Evolutionary conservation across 2,888 invertebrate genomes (phyloP).

Genomic region (Drosophila hamatofila): DNA sequence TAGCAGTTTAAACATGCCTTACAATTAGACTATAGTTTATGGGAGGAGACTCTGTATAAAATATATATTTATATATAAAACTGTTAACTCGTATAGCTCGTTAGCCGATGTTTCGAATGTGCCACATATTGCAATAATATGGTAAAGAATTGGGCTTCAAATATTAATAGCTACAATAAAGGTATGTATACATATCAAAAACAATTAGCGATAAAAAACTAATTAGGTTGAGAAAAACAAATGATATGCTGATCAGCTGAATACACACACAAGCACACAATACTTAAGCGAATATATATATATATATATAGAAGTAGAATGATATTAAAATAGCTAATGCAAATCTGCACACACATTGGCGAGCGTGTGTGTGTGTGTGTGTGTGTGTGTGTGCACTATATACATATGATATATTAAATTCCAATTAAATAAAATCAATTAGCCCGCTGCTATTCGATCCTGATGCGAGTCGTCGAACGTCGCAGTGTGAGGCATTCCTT

Average conservation of each 20-base stretch:
- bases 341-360: background rate
- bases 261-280: constrained; percentile 16
- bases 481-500: constrained; percentile 84
- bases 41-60: constrained; percentile 70
- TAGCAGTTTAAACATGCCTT: constrained; percentile 54
- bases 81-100: constrained; percentile 41
- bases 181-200: constrained; percentile 14
- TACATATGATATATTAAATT: constrained; percentile 40
- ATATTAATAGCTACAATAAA: constrained; percentile 12
- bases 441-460: constrained; percentile 77
- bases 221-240: constrained; percentile 26
- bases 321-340: constrained; percentile 35
- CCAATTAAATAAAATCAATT: constrained; percentile 21
- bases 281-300: constrained; percentile 7
- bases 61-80: constrained; percentile 41
- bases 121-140: constrained; percentile 28
- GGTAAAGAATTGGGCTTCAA: constrained; percentile 35
- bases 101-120: constrained; percentile 12
- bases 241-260: constrained; percentile 43
- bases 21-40: constrained; percentile 45
- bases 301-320: constrained; percentile 9
- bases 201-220: constrained; percentile 19
- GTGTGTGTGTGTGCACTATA: constrained; percentile 20
- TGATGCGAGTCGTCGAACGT: constrained; percentile 76
- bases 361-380: constrained; percentile 1